Percentiles rank a stretch among this genome's conserved stretches.
Conservation (phyloP, 2,113 vertebrate genomes). For the Andinoacara biseriatus region DNA sequence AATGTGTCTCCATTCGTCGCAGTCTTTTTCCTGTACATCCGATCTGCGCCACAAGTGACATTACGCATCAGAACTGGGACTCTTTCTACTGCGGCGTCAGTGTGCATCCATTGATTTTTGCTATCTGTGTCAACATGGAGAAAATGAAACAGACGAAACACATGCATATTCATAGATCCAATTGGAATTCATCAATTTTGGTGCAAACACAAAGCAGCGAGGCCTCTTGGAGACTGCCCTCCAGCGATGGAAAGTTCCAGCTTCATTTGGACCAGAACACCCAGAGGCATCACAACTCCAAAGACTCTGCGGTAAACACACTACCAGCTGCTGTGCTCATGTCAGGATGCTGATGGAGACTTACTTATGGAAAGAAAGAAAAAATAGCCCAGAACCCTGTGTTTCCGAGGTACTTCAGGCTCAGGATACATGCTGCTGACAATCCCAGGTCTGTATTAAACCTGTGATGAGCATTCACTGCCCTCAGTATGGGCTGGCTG, state of each 20-base stretch:
- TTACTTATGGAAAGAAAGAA: constrained; percentile 1
- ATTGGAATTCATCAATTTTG: neutral
- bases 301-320: constrained; percentile 4
- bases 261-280: constrained; percentile 11
- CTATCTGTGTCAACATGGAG: neutral
- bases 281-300: neutral
- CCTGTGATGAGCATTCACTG: neutral
- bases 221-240: constrained; percentile 1
- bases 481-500: neutral
- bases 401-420: neutral
- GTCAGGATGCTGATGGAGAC: neutral
- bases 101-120: neutral
- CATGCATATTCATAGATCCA: constrained; percentile 15
- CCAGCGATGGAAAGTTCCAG: neutral
- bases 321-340: neutral
- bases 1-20: constrained; percentile 37
- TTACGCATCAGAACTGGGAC: constrained; percentile 3
- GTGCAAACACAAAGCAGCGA: neutral
- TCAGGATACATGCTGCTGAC: neutral
- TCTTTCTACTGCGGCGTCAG: constrained; percentile 7
- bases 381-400: neutral
- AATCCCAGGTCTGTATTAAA: neutral
- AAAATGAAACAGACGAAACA: constrained; percentile 3
- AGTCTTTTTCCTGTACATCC: constrained; percentile 21
- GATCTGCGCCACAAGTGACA: constrained; percentile 37